Percentiles rank a stretch among this genome's conserved stretches.
phyloP scores from a whole-genome alignment of 2,797 vertebrate genomes.

The Luscinia luscinia region DNA sequence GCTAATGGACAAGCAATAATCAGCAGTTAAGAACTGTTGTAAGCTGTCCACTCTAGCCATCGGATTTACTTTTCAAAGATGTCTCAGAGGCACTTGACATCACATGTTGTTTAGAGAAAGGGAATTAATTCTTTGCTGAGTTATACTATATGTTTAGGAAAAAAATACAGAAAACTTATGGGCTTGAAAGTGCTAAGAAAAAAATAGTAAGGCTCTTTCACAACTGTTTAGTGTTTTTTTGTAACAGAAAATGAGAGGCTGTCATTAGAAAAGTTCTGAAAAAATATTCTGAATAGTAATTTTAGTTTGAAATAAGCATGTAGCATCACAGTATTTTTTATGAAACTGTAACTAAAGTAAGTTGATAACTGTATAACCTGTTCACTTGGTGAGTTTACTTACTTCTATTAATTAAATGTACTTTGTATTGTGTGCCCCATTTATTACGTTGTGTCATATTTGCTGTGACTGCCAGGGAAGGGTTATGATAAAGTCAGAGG shows the following conservation, averaged over 20 bases:
- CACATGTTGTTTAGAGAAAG: neutral
- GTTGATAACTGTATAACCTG: neutral
- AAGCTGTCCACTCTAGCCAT: neutral
- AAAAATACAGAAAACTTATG: neutral
- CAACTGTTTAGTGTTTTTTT: neutral
- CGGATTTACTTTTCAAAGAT: neutral
- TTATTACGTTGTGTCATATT: constrained; percentile 56
- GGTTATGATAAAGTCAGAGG: constrained; percentile 45
- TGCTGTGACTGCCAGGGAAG: constrained; percentile 27
- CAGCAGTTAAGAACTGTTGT: neutral
- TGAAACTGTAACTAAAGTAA: neutral
- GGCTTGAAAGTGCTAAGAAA: neutral
- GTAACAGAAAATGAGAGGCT: neutral
- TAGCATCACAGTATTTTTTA: neutral
- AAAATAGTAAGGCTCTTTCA: neutral
- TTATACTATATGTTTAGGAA: neutral
- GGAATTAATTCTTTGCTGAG: neutral
- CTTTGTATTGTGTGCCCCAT: constrained; percentile 41
- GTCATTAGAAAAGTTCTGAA: neutral
- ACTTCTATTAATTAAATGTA: constrained; percentile 19
- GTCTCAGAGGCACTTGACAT: neutral
- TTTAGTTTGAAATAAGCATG: neutral
- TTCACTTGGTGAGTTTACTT: neutral
- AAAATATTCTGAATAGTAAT: neutral
- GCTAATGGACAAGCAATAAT: neutral